These are phyloP conservation scores for Oriolus oriolus DNA, from an alignment of 2,113 vertebrate species.

Conservation along the genomic window DNA sequence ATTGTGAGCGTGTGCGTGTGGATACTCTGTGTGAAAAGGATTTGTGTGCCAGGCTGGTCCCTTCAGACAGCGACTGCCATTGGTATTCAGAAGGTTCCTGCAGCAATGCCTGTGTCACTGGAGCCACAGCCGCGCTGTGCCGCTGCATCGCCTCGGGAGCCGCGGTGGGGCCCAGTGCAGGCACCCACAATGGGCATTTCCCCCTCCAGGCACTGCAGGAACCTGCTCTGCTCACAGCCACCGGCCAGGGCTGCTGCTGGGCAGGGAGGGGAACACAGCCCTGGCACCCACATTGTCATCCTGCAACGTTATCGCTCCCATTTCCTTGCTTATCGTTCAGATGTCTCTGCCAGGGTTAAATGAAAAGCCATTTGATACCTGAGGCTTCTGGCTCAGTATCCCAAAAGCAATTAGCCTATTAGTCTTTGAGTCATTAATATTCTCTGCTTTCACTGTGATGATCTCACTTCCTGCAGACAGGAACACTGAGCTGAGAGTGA, in stretches of 20 bases:
- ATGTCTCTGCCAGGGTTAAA: constrained; percentile 72
- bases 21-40: too few relatives aligned
- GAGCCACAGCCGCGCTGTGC: not conserved
- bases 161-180: not conserved
- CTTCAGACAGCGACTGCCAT: not conserved
- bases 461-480: constrained; percentile 71
- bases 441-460: constrained; percentile 72
- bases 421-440: constrained; percentile 76
- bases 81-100: not conserved
- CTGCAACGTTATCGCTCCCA: constrained; percentile 68
- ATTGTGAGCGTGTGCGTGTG: not conserved
- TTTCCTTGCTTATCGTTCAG: constrained; percentile 66
- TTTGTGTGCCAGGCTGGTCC: not conserved
- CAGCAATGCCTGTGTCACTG: not conserved
- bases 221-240: not conserved
- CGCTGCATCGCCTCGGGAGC: not conserved
- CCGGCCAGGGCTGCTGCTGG: constrained; percentile 15
- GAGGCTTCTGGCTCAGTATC: constrained; percentile 65
- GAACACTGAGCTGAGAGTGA: not conserved
- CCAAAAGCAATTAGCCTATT: constrained; percentile 72
- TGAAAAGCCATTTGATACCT: not conserved
- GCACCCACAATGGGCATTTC: not conserved
- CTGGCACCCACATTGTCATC: constrained; percentile 61
- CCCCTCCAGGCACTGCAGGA: not conserved
- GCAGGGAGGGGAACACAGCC: constrained; percentile 69